Percentiles rank a stretch among this genome's conserved stretches.
phyloP scores from a whole-genome alignment of 2,113 vertebrate species.

The Anolis carolinensis region DNA sequence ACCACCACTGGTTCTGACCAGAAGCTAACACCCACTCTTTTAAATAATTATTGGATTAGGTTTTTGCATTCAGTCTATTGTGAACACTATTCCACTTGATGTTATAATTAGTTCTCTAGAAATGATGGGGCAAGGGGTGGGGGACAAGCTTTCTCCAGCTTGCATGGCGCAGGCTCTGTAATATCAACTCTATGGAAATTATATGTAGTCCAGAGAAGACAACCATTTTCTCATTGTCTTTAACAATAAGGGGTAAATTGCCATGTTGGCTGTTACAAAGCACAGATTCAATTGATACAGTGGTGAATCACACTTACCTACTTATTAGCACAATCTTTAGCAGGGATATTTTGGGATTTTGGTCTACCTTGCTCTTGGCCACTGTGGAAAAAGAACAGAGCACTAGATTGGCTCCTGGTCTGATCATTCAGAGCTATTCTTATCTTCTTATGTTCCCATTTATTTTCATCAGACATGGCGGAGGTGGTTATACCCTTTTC shows the following conservation, averaged over 20 bases:
- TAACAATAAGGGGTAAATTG: slow-evolving; percentile 27
- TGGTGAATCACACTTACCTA: background rate
- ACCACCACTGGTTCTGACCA: slow-evolving; percentile 76
- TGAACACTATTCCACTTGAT: slow-evolving; percentile 78
- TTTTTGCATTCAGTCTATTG: slow-evolving; percentile 77
- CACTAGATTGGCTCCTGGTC: too few species aligned
- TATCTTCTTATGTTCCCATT: too few species aligned
- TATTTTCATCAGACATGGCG: background rate
- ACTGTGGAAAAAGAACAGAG: too few species aligned
- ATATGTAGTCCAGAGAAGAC: slow-evolving; percentile 28
- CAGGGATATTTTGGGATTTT: background rate
- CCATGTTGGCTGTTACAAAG: background rate
- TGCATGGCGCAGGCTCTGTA: slow-evolving; percentile 65
- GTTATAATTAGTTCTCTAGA: slow-evolving; percentile 79
- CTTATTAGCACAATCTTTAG: background rate
- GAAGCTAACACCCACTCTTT: slow-evolving; percentile 76
- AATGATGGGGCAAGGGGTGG: slow-evolving; percentile 34
- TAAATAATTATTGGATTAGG: slow-evolving; percentile 81
- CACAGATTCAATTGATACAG: background rate
- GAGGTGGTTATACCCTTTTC: slow-evolving; percentile 11
- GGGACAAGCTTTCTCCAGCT: slow-evolving; percentile 59
- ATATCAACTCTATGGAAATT: slow-evolving; percentile 58
- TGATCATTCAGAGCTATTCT: too few species aligned
- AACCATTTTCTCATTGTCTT: slow-evolving; percentile 47
- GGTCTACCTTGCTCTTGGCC: background rate